phyloP scores from a whole-genome alignment of 2,113 vertebrate genomes.

The Rissa tridactyla region DNA sequence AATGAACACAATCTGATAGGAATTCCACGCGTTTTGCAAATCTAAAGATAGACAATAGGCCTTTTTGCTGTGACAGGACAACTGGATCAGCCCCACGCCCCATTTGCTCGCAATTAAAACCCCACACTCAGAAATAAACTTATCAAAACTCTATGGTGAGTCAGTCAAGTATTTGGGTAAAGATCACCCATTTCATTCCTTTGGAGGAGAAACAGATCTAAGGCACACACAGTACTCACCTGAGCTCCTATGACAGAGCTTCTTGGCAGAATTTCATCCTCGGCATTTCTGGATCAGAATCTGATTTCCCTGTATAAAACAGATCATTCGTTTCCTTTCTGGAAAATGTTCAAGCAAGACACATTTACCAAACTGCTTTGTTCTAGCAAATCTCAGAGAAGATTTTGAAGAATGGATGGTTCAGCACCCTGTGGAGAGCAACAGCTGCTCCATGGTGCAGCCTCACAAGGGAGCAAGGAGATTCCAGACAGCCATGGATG shows the following conservation, averaged over 20 bases:
- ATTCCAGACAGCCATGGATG: background rate
- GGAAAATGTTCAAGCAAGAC: background rate
- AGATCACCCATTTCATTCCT: background rate
- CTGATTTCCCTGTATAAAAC: background rate
- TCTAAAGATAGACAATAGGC: background rate
- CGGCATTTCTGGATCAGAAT: background rate
- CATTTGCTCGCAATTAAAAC: background rate
- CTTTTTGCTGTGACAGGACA: background rate
- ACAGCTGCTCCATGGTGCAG: background rate
- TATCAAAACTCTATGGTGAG: background rate
- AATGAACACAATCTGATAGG: background rate
- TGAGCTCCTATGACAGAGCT: background rate
- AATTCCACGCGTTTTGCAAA: background rate
- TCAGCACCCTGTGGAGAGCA: background rate
- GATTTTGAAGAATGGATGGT: background rate
- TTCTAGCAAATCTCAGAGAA: background rate
- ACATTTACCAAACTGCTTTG: background rate
- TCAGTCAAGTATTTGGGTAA: background rate
- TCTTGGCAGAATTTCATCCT: background rate
- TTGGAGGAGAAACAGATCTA: background rate
- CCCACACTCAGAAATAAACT: background rate
- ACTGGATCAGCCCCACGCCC: background rate
- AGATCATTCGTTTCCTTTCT: background rate
- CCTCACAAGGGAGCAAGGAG: background rate
- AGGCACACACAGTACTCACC: background rate